These are phyloP conservation scores for Phthorimaea operculella DNA, from an alignment of 1,140 invertebrate species.

Conservation along the genomic window DNA sequence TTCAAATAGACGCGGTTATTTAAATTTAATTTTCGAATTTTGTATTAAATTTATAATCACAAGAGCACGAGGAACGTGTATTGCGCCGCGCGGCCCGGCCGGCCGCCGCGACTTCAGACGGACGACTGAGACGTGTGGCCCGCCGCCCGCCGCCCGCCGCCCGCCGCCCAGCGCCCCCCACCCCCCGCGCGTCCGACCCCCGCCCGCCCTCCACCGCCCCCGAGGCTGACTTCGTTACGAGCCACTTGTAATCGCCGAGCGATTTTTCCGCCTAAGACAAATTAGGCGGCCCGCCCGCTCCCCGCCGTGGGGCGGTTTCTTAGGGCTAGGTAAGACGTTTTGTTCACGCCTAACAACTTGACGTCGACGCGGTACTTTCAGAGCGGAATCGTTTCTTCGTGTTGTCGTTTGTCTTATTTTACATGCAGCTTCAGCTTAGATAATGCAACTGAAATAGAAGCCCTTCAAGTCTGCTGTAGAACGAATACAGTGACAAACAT, in stretches of 20 bases:
- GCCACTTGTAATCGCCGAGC: constrained; percentile 65
- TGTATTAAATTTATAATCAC: constrained; percentile 64
- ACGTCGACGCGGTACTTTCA: background rate
- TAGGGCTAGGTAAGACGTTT: constrained; percentile 41
- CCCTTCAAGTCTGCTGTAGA: background rate
- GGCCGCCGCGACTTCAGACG: constrained; percentile 63
- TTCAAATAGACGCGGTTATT: constrained; percentile 55
- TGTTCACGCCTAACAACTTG: constrained; percentile 28
- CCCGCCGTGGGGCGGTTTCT: constrained; percentile 51
- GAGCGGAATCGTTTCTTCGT: background rate
- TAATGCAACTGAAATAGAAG: background rate
- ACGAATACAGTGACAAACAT: background rate
- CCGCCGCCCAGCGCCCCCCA: constrained; percentile 13
- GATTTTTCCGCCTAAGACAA: constrained; percentile 67
- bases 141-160: constrained; percentile 32
- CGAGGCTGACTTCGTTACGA: constrained; percentile 62
- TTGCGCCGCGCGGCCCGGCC: constrained; percentile 60
- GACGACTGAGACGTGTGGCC: constrained; percentile 56
- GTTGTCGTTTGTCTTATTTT: background rate
- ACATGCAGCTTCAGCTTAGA: background rate
- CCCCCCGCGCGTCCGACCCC: constrained; percentile 22
- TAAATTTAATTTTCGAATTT: constrained; percentile 47
- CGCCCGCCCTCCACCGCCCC: constrained; percentile 18
- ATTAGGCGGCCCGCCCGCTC: constrained; percentile 57
- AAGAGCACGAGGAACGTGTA: constrained; percentile 66